Percentiles rank a stretch among this genome's conserved stretches.
Evolutionary conservation across 2,113 vertebrate genomes (phyloP).

Genomic region (Saccopteryx bilineata): DNA sequence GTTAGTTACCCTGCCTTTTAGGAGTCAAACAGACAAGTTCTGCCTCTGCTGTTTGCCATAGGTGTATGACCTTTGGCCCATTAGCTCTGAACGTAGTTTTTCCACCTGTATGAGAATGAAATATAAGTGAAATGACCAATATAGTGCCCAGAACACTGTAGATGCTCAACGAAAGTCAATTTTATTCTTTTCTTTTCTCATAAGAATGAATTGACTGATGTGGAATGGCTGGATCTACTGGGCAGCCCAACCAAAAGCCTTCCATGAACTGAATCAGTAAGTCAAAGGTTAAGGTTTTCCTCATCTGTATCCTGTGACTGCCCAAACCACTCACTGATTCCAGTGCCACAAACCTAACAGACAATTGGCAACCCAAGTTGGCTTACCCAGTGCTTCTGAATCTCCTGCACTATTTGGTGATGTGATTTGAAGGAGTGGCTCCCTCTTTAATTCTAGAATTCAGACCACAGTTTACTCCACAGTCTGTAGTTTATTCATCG

Average conservation of each 20-base stretch:
- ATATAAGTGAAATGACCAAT: background rate
- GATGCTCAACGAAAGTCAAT: background rate
- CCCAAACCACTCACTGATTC: background rate
- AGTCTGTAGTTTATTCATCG: constrained; percentile 2
- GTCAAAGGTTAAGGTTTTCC: background rate
- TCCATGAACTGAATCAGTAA: background rate
- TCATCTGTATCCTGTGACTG: background rate
- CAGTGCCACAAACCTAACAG: background rate
- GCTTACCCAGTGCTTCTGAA: background rate
- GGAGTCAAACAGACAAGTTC: background rate
- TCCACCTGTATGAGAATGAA: background rate
- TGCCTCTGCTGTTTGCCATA: background rate
- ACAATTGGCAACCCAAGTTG: background rate
- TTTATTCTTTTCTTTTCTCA: constrained; percentile 6
- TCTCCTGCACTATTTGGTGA: background rate
- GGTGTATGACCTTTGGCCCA: background rate
- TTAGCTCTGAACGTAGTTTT: constrained; percentile 10
- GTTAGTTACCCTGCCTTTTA: background rate
- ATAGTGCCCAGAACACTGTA: background rate
- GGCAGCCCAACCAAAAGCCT: background rate
- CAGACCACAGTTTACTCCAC: background rate
- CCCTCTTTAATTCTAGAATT: constrained; percentile 2
- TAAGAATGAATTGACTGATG: background rate
- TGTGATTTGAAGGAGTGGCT: constrained; percentile 20
- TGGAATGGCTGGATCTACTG: background rate